Base-by-base conservation (phyloP, 2,888 invertebrate genomes). In the Calliphora vomitoria region DNA sequence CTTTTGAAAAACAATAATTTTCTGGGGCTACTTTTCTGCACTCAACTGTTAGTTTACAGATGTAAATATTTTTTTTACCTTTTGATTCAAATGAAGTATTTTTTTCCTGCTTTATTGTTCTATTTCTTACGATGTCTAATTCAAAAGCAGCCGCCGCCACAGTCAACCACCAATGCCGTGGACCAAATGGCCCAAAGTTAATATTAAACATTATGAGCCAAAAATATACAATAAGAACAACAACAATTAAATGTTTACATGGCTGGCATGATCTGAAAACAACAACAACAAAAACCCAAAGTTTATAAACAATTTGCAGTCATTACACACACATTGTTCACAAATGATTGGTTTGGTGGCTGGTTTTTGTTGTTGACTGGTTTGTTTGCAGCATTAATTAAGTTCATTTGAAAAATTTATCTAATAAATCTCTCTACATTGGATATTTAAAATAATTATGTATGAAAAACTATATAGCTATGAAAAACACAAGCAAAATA, bases 281-380 rank as follows among this genome's bases (percentile, higher is more conserved):
- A 71, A 53, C 25, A 72, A 81, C 25, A 80, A 41, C 20, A 62
- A 8, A 62, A 78, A 68, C 53, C 62, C 58, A 58, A 76, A 76
- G 20, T 87, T 87, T 87, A 76, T 87, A 84, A 85, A 85, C 85
- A 85, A 85, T 85, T 87, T 87, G 79, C 85, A 75, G 47, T 78
- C 84, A 78, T 87, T 87, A 82, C 66, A 74, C 47, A 55, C 41
- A 55, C 38, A 64, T 35, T 55, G 55, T 44, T 38, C 4, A 31
- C 11, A 68, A 47, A 0, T 55, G 31, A 47, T 35, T 78, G 58
- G 20, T 53, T 78, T 68, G 50, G n/a, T 53, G 66, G 81, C 53
- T 18, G 71, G 4, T 44, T 55, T 62, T 69, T 58, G 20, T 64
- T 18, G 44, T 53, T 35, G 62, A 35, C 44, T 78, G 15, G 15